Conservation (phyloP, 2,888 invertebrate genomes). For the Aspidapion aeneum region DNA sequence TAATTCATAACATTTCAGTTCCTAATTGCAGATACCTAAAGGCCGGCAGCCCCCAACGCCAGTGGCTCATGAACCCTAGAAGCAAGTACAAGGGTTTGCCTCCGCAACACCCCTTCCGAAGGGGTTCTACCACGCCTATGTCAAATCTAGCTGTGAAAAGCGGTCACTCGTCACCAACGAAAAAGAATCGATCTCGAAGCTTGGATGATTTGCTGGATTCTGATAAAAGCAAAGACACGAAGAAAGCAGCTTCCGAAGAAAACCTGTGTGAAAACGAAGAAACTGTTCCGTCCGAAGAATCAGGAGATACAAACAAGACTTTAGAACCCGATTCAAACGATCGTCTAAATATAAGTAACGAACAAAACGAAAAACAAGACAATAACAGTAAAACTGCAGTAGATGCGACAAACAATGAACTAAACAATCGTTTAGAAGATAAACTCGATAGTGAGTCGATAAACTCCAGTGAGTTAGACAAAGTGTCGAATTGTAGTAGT, state of each 20-base stretch:
- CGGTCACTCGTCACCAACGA: conserved; percentile 23
- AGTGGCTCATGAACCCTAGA: conserved; percentile 52
- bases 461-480: conserved; percentile 32
- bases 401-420: not conserved
- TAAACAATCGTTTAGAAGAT: conserved; percentile 32
- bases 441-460: conserved; percentile 30
- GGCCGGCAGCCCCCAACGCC: conserved; percentile 62
- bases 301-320: conserved; percentile 13
- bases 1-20: conserved; percentile 31
- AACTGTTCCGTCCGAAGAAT: conserved; percentile 42
- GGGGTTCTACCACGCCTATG: conserved; percentile 47
- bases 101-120: conserved; percentile 45
- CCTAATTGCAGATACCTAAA: conserved; percentile 58
- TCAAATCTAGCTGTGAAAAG: conserved; percentile 39
- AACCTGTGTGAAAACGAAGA: conserved; percentile 21
- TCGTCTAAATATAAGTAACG: conserved; percentile 8
- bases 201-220: conserved; percentile 59
- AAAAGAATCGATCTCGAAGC: conserved; percentile 58
- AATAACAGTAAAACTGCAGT: conserved; percentile 40
- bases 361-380: conserved; percentile 17
- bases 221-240: conserved; percentile 31
- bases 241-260: conserved; percentile 24
- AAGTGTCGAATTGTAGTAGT: conserved; percentile 32
- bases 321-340: not conserved
- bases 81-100: conserved; percentile 36